Evolutionary conservation across 2,113 vertebrate genomes (phyloP).

Genomic region (Coptodon bakossiorum): DNA sequence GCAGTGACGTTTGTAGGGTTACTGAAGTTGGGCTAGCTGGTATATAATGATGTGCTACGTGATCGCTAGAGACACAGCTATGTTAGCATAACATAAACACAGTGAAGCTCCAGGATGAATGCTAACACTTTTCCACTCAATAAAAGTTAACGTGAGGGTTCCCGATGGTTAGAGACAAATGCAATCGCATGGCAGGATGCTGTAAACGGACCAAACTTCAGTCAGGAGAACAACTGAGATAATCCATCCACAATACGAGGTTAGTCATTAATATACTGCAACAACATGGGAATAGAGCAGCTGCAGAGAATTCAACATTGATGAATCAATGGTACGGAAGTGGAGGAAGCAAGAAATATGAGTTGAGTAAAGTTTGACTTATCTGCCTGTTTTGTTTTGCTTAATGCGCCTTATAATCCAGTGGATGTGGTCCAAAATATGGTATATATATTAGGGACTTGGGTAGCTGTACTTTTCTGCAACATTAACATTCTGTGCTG

Average conservation of each 20-base stretch:
- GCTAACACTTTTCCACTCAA: fast-evolving
- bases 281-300: fast-evolving
- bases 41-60: fast-evolving
- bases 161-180: fast-evolving
- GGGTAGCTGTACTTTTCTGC: background rate
- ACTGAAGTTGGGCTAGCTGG: fast-evolving
- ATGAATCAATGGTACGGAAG: too few species aligned
- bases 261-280: too few species aligned
- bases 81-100: fast-evolving
- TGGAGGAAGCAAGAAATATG: too few species aligned
- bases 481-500: background rate
- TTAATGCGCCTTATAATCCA: too few species aligned
- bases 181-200: fast-evolving
- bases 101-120: background rate
- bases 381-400: too few species aligned
- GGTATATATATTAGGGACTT: background rate
- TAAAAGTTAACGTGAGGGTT: fast-evolving
- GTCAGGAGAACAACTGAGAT: too few species aligned
- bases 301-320: too few species aligned
- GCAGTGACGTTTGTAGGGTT: background rate
- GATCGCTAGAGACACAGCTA: fast-evolving
- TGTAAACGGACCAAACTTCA: fast-evolving
- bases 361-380: too few species aligned
- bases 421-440: too few species aligned
- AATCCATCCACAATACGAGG: too few species aligned